Evolutionary conservation across 2,797 vertebrate species (phyloP), one percentile per base, ranked within the genome.

Genomic region (Micrastur ruficollis): DNA sequence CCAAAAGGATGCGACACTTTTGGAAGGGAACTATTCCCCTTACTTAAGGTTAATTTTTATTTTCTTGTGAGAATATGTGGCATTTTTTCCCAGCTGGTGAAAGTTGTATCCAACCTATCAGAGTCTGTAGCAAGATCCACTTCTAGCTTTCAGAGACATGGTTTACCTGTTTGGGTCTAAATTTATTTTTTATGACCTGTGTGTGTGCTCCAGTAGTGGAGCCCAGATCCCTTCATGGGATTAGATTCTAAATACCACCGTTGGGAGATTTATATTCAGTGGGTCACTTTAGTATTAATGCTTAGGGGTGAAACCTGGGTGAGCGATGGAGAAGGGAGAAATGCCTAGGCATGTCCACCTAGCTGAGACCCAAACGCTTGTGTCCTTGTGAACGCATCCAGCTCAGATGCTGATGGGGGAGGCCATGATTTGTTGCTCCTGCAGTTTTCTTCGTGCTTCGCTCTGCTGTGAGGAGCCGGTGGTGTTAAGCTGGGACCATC

Each of bases 391-490:
- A 76, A 12, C 50, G 42, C 13, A 2, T 23, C 40, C 58, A 25
- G 59, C 62, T 73, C 0, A 0, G 76, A 22, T 50, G 61, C 61
- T 44, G 68, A 5, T 14, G 21, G n/a, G n/a, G 26, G 11, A 63
- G 32, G 74, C 61, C 0, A 11, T 49, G 25, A 9, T 44, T 67
- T 0, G 0, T 81, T 5, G 6, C 16, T 79, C 13, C 53, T 34
- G 17, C 29, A 50, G 15, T 59, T 81, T 52, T 13, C 46, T 66
- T 34, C 47, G 2, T 2, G 6, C 17, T 86, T 76, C 49, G 8
- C 40, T 80, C 32, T 26, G n/a, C 32, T 2, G 23, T 11, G 53
- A 62, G 49, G 12, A 47, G 6, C 13, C 0, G 0, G 7, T 29
- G 53, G 46, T 52, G 8, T 86, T 67, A 75, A 40, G 36, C 44